Base-by-base conservation (phyloP, 1,140 invertebrate species). In the Drosophila arizonae region DNA sequence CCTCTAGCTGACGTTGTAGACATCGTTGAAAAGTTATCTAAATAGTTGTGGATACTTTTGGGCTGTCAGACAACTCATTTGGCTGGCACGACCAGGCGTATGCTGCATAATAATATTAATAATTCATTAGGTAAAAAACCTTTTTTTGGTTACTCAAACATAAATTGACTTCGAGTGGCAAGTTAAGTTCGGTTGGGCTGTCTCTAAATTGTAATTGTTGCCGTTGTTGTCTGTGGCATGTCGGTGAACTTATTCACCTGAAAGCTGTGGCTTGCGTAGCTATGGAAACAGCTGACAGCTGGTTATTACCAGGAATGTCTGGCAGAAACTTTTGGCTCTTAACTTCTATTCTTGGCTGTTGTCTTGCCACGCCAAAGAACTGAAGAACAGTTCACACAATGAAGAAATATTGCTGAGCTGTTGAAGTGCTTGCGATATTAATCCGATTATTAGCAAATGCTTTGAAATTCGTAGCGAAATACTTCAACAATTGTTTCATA, bases 81-180 rank as follows among this genome's bases (percentile, higher is more conserved):
- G 6, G 51, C 15, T 33, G 15, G 17, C 43, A 48, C 43, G 28
- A 54, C 72, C 11, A 15, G 54, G 48, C 74, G 54, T 80, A 66
- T 62, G 72, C 76, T 62, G 39, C 15, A 62, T 48, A 67, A 60
- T 48, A 67, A 60, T 67, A 48, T 50, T 48, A 62, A 68, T 86
- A 76, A 82, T 76, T 87, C 45, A 81, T 79, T 67, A 58, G 41
- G 24, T 36, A 64, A 69, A 50, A 78, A 70, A 57, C 1, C 6
- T 36, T 36, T 2, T 39, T 10, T 39, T 50, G 21, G 52, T 24
- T 45, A 50, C 43, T 45, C 30, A 24, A 48, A 61, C 51, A 13
- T 43, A 66, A 75, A 72, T 72, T 60, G 68, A 72, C 65, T 70
- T 74, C 62, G 61, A 74, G 71, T 74, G 72, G 72, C 72, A 63